Conservation (phyloP, 2,113 vertebrate species). For the Crotalus tigris region DNA sequence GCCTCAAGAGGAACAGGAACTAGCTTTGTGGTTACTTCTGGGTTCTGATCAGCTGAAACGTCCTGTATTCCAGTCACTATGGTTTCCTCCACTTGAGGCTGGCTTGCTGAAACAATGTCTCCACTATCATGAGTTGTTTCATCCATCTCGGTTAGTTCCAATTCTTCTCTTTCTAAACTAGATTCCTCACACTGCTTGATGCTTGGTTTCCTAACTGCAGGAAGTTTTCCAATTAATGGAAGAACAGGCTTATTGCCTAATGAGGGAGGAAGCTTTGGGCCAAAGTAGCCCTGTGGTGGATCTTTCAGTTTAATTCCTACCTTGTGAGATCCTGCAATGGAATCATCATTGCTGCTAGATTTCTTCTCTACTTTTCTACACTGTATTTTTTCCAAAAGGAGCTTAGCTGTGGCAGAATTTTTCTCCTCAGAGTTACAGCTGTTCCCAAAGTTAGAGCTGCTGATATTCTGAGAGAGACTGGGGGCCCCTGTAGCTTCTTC, state of each 20-base stretch:
- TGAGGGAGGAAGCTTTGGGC: constrained; percentile 91
- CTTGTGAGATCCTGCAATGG: constrained; percentile 73
- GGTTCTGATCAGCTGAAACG: constrained; percentile 64
- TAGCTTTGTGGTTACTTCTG: constrained; percentile 50
- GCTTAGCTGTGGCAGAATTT: constrained; percentile 87
- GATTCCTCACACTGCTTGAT: constrained; percentile 76
- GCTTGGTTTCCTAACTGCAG: constrained; percentile 78
- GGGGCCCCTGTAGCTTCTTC: constrained; percentile 66
- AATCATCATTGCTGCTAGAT: constrained; percentile 64
- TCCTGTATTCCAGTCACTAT: constrained; percentile 77
- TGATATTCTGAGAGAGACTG: constrained; percentile 65
- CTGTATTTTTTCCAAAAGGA: constrained; percentile 91
- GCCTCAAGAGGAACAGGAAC: constrained; percentile 51
- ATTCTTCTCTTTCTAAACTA: constrained; percentile 77
- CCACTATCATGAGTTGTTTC: constrained; percentile 69
- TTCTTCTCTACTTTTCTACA: constrained; percentile 82
- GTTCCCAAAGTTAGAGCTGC: constrained; percentile 55
- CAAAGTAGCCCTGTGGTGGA: constrained; percentile 96
- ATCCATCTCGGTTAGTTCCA: constrained; percentile 70
- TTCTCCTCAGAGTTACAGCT: constrained; percentile 82
- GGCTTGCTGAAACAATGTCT: constrained; percentile 64
- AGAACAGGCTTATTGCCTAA: constrained; percentile 88
- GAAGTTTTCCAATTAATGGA: constrained; percentile 93
- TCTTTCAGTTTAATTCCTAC: constrained; percentile 91
- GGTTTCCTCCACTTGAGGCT: constrained; percentile 75